Conservation (phyloP, 2,797 vertebrate genomes). For the Trachurus trachurus region DNA sequence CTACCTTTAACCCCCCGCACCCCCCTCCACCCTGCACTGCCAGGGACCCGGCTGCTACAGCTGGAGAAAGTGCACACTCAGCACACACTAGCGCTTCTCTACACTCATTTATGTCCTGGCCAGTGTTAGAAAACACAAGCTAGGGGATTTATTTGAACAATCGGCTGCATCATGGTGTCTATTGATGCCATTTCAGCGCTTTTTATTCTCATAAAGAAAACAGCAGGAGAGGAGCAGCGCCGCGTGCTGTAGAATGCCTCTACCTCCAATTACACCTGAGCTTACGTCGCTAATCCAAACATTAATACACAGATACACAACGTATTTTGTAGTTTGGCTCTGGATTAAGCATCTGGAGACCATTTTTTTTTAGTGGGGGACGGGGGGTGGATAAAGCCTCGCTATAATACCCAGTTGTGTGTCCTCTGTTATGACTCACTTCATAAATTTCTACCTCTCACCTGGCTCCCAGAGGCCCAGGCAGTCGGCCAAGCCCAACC, state of each 20-base stretch:
- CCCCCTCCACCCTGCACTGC: slow-evolving; percentile 6
- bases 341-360: slow-evolving; percentile 23
- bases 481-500: slow-evolving; percentile 43
- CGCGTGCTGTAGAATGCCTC: slow-evolving; percentile 19
- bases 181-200: slow-evolving; percentile 31
- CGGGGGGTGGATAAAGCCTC: background rate
- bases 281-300: slow-evolving; percentile 31
- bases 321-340: background rate
- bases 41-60: slow-evolving; percentile 42
- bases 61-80: slow-evolving; percentile 59
- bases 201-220: slow-evolving; percentile 23
- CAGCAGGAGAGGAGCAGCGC: background rate
- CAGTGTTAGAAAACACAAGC: slow-evolving; percentile 45
- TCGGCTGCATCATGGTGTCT: background rate
- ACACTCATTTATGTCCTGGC: slow-evolving; percentile 40
- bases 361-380: background rate
- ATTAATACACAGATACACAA: background rate
- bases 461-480: slow-evolving; percentile 28
- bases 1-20: background rate
- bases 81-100: slow-evolving; percentile 45
- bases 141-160: slow-evolving; percentile 47
- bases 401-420: slow-evolving; percentile 17
- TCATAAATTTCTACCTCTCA: slow-evolving; percentile 40
- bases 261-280: slow-evolving; percentile 33
- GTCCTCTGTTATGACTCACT: slow-evolving; percentile 13